Evolutionary conservation across 2,888 invertebrate species (phyloP).

Genomic region (Hymenopus coronatus): DNA sequence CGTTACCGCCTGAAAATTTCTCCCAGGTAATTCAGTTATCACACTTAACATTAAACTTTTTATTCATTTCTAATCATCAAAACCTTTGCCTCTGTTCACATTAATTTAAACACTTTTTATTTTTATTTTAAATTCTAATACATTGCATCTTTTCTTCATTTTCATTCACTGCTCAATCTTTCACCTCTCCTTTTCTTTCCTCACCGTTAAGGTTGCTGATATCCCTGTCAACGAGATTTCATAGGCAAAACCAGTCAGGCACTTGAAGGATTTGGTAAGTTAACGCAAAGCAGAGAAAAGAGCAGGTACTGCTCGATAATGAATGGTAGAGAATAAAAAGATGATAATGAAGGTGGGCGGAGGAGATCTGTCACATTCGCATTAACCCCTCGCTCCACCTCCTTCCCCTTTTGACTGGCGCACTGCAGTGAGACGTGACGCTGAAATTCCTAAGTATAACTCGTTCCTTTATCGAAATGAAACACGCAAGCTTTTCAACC

Average conservation of each 20-base stretch:
- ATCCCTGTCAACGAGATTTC: neutral
- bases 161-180: neutral
- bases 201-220: neutral
- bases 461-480: neutral
- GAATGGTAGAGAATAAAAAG: slow-evolving; percentile 14
- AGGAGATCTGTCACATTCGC: neutral
- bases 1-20: too few relatives aligned
- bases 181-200: neutral
- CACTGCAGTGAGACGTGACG: neutral
- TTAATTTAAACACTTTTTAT: too few relatives aligned
- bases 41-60: too few relatives aligned
- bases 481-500: neutral
- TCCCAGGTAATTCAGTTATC: too few relatives aligned
- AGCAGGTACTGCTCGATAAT: neutral
- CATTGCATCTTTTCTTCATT: neutral
- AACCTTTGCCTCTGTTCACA: too few relatives aligned
- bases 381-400: neutral
- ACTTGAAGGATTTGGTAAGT: neutral
- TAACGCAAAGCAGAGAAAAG: slow-evolving; percentile 1
- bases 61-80: too few relatives aligned
- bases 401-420: neutral
- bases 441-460: neutral
- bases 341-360: slow-evolving; percentile 9
- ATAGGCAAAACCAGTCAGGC: neutral
- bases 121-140: neutral